Evolutionary conservation across 2,888 invertebrate genomes (phyloP).

Genomic region (Callimorpha dominula): DNA sequence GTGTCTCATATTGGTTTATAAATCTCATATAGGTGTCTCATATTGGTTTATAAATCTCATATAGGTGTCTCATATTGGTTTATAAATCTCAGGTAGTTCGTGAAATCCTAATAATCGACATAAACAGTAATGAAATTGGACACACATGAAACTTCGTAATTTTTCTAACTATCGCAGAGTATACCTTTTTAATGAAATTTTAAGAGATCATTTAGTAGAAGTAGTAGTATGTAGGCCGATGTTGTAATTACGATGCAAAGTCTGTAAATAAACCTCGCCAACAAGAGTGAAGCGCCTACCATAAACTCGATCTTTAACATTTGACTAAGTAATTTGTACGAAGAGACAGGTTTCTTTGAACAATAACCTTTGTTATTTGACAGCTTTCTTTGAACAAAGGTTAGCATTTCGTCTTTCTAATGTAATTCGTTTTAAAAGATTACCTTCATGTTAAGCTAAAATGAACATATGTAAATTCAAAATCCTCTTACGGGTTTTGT

Average conservation of each 20-base stretch:
- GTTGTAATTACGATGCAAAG: background rate
- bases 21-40: background rate
- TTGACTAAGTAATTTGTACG: too few relatives aligned
- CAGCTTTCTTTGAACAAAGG: background rate
- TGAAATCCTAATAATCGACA: background rate
- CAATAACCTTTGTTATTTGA: too few relatives aligned
- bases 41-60: background rate
- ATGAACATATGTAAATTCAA: too few relatives aligned
- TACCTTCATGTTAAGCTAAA: too few relatives aligned
- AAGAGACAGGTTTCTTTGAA: background rate
- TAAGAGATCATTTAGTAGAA: too few relatives aligned
- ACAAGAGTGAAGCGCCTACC: too few relatives aligned
- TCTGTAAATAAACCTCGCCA: too few relatives aligned
- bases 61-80: background rate
- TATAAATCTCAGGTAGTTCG: background rate
- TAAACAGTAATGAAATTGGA: background rate
- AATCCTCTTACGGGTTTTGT: too few relatives aligned
- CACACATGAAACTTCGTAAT: too few relatives aligned
- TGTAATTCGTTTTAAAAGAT: background rate
- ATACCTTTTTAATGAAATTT: too few relatives aligned
- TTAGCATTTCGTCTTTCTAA: background rate
- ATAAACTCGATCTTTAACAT: too few relatives aligned
- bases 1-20: background rate
- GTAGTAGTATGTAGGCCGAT: background rate
- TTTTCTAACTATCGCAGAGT: too few relatives aligned